Evolutionary conservation across 2,113 vertebrate genomes (phyloP).

Genomic region (Oreocharis arfaki): DNA sequence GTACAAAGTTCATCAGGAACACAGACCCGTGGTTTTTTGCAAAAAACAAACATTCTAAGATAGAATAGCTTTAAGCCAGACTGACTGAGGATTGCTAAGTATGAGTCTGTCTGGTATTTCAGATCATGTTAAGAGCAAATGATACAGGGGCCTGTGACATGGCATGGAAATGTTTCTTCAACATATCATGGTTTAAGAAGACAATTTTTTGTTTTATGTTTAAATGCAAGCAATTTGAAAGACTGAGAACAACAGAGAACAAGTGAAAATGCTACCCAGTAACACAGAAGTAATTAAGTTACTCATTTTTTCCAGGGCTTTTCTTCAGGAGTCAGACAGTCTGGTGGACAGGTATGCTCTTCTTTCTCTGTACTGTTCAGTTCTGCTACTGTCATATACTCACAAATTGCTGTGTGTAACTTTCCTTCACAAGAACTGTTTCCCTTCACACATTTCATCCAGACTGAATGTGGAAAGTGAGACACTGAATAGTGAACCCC

Average conservation of each 20-base stretch:
- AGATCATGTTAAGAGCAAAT: background rate
- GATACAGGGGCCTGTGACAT: background rate
- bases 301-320: background rate
- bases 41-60: background rate
- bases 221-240: background rate
- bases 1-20: background rate
- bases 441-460: background rate
- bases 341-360: slow-evolving; percentile 33
- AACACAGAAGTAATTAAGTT: background rate
- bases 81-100: background rate
- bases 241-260: background rate
- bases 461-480: background rate
- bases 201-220: background rate
- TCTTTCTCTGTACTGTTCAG: background rate
- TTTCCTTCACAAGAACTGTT: background rate
- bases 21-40: rapidly evolving
- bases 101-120: background rate
- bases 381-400: background rate
- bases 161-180: background rate
- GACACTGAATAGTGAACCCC: background rate
- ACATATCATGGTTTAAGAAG: background rate
- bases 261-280: background rate
- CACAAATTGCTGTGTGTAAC: background rate
- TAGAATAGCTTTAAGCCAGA: background rate
- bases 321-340: slow-evolving; percentile 20